A percentile compares a stretch with the other conserved stretches of the same genome.
Evolutionary conservation across 2,888 invertebrate genomes (phyloP).

Genomic region (Balanococcus diminutus): DNA sequence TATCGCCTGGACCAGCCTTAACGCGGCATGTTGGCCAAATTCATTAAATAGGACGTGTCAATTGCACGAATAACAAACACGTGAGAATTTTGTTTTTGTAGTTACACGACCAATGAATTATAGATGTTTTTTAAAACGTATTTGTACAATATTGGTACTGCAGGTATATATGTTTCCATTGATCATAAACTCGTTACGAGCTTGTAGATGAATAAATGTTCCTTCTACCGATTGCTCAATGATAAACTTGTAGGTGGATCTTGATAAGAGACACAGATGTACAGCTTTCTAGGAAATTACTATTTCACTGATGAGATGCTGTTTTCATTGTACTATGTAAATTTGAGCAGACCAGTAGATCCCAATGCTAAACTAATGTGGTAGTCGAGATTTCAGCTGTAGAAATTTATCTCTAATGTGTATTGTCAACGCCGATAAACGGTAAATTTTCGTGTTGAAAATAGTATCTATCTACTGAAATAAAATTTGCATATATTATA

Average conservation of each 20-base stretch:
- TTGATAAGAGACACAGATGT: not conserved
- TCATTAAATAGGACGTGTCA: conserved; percentile 31
- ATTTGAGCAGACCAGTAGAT: not conserved
- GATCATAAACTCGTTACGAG: conserved; percentile 8
- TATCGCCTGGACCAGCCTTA: not conserved
- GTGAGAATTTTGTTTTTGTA: conserved; percentile 15
- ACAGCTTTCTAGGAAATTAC: not conserved
- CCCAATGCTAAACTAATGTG: too few species aligned
- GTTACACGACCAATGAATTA: not conserved
- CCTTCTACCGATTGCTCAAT: not conserved
- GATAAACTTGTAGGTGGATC: conserved; percentile 28
- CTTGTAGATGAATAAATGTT: not conserved
- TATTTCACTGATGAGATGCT: not conserved
- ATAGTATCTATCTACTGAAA: not conserved
- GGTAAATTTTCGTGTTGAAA: not conserved
- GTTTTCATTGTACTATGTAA: conserved; percentile 8
- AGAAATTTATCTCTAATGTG: not conserved
- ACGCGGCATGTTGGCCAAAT: not conserved
- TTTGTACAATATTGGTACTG: conserved; percentile 19
- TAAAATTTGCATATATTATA: conserved; percentile 3
- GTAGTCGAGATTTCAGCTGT: not conserved
- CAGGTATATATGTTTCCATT: too few species aligned
- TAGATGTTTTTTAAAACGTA: not conserved
- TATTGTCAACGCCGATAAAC: not conserved
- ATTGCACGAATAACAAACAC: conserved; percentile 27